Evolutionary conservation across 2,797 vertebrate genomes (phyloP).

Genomic region (Onychomys torridus): DNA sequence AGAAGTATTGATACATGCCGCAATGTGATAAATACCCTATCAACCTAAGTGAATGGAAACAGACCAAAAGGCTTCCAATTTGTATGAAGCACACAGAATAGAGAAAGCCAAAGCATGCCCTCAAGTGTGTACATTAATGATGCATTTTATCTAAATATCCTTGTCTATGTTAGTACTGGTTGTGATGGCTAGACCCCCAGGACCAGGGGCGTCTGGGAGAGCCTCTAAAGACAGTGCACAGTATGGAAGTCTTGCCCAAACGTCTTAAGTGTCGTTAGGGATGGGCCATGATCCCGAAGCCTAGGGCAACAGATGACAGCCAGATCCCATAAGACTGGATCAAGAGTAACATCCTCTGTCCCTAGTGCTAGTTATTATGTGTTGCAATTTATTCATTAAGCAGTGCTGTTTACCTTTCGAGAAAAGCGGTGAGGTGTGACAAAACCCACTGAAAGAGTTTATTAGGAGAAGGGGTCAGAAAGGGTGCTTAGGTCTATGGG

Average conservation of each 20-base stretch:
- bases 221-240: background rate
- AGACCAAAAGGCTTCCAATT: background rate
- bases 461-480: no score
- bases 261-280: background rate
- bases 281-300: background rate
- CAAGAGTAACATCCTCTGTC: background rate
- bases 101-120: background rate
- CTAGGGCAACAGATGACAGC: background rate
- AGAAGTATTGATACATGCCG: background rate
- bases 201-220: background rate
- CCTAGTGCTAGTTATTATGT: no score
- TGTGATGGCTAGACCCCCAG: background rate
- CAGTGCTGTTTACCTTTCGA: no score
- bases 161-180: background rate
- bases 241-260: background rate
- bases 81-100: background rate
- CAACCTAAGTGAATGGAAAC: background rate
- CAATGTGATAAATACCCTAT: background rate
- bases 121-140: background rate
- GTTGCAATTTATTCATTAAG: no score
- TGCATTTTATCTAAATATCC: background rate
- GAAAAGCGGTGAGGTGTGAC: no score
- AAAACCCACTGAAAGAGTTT: no score
- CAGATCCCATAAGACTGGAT: background rate
- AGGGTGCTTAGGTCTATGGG: no score